phyloP scores from a whole-genome alignment of 2,113 vertebrate species.

The Tilapia sparmanii region DNA sequence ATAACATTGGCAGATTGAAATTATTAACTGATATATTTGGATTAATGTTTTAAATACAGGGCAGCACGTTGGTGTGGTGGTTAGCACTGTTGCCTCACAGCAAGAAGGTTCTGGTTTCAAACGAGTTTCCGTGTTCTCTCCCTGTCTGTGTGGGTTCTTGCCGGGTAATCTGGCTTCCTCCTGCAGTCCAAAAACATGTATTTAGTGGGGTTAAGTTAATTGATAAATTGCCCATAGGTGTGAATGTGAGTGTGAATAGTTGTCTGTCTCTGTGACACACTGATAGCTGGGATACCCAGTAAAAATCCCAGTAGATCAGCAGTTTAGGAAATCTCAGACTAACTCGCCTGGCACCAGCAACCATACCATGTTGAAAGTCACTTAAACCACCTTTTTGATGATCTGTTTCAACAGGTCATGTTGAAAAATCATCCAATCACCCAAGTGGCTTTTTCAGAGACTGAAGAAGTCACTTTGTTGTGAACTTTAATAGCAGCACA shows the following conservation, averaged over 20 bases:
- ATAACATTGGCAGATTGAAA: not conserved
- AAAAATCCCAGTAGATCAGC: not conserved
- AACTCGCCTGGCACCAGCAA: not conserved
- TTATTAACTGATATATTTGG: not conserved
- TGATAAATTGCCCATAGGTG: not conserved
- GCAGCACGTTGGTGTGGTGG: not conserved
- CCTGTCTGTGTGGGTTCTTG: not conserved
- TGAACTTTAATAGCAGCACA: not conserved
- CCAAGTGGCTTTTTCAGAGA: not conserved
- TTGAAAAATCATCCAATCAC: not conserved
- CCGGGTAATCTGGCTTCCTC: not conserved
- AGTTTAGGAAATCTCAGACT: not conserved
- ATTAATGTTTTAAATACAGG: not conserved
- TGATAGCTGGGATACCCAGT: not conserved
- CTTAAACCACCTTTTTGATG: not conserved
- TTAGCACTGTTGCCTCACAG: not conserved
- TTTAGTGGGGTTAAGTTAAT: not conserved
- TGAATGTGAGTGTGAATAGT: not conserved
- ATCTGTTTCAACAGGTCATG: not conserved
- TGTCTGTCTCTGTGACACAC: not conserved
- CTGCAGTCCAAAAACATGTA: not conserved
- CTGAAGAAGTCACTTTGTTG: not conserved
- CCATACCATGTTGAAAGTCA: not conserved
- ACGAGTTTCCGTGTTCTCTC: not conserved
- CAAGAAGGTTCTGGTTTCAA: not conserved